Percentiles rank a stretch among this genome's conserved stretches.
phyloP scores from a whole-genome alignment of 2,888 invertebrate genomes.

The Xanthia icteritia region DNA sequence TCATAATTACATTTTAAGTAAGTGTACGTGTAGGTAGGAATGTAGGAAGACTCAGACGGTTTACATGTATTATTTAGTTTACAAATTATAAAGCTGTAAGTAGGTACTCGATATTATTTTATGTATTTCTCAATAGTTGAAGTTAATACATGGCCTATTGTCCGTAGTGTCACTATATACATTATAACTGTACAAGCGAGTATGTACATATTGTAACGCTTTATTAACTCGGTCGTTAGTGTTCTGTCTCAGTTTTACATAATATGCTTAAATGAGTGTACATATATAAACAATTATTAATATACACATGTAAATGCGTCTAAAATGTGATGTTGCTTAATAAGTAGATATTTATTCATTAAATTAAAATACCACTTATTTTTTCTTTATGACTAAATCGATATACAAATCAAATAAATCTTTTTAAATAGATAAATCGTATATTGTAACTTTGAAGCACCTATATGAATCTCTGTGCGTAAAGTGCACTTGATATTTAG shows the following conservation, averaged over 20 bases:
- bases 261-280: constrained; percentile 47
- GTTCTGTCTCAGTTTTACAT: constrained; percentile 38
- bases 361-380: constrained; percentile 34
- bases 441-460: constrained; percentile 59
- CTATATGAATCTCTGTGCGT: constrained; percentile 57
- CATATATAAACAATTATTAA: constrained; percentile 41
- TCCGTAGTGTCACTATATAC: constrained; percentile 30
- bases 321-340: constrained; percentile 61
- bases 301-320: constrained; percentile 54
- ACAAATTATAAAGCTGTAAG: constrained; percentile 35
- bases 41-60: constrained; percentile 44
- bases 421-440: constrained; percentile 42
- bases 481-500: constrained; percentile 46
- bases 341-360: constrained; percentile 56
- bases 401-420: constrained; percentile 32
- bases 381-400: constrained; percentile 40
- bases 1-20: constrained; percentile 41
- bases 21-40: constrained; percentile 1
- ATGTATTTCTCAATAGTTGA: constrained; percentile 38
- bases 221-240: constrained; percentile 31
- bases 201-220: constrained; percentile 43
- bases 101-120: constrained; percentile 35
- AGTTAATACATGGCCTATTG: constrained; percentile 40
- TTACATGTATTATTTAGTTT: constrained; percentile 42
- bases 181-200: constrained; percentile 10